These are phyloP conservation scores for Julus scanicus DNA, from an alignment of 2,888 invertebrate species.

Conservation along the genomic window DNA sequence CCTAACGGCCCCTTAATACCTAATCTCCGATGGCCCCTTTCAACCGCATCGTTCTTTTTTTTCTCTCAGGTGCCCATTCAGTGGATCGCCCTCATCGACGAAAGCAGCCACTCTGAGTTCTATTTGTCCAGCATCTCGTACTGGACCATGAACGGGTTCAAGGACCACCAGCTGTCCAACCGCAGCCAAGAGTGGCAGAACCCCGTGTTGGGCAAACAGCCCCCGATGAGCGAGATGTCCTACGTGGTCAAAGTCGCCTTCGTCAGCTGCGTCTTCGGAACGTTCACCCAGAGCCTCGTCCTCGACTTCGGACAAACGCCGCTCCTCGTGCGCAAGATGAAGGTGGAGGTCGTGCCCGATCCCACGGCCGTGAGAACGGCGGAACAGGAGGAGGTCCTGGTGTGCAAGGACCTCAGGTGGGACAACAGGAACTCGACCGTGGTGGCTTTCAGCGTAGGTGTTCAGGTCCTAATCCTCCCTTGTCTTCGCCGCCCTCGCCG, in stretches of 20 bases:
- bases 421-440: constrained; percentile 71
- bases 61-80: constrained; percentile 47
- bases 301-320: constrained; percentile 76
- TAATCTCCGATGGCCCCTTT: no score
- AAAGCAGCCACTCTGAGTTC: constrained; percentile 50
- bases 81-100: constrained; percentile 53
- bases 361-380: constrained; percentile 68
- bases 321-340: constrained; percentile 70
- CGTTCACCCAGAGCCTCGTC: constrained; percentile 80
- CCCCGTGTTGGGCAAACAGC: constrained; percentile 28
- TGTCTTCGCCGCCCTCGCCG: no score
- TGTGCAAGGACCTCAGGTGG: constrained; percentile 71
- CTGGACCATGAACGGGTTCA: constrained; percentile 45
- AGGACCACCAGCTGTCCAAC: constrained; percentile 58
- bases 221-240: constrained; percentile 8
- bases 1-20: no score
- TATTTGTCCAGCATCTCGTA: not conserved
- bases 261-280: constrained; percentile 79
- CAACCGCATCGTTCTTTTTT: no score
- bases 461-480: no score
- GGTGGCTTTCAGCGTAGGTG: constrained; percentile 64
- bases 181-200: constrained; percentile 65
- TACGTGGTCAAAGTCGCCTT: constrained; percentile 66
- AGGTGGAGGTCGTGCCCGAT: constrained; percentile 80
- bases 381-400: constrained; percentile 60